Evolutionary conservation across 2,888 invertebrate genomes (phyloP).

Genomic region (Gastracanthus pulcherrimus): DNA sequence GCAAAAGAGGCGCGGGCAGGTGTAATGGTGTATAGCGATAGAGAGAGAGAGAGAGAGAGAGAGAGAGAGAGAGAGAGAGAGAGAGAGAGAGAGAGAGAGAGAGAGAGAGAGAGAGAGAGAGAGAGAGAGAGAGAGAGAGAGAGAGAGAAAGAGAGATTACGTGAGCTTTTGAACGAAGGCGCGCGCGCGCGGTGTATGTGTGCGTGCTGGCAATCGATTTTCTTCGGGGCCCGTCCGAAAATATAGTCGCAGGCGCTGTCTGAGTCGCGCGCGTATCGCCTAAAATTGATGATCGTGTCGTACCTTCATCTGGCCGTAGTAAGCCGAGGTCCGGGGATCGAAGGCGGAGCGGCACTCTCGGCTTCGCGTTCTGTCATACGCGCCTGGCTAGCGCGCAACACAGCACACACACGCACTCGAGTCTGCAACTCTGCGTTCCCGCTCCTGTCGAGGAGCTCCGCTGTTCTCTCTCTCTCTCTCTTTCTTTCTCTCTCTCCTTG

Average conservation of each 20-base stretch:
- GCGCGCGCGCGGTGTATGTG: background rate
- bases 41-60: no score
- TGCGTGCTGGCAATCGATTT: slow-evolving; percentile 32
- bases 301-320: slow-evolving; percentile 50
- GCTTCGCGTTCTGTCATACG: slow-evolving; percentile 41
- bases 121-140: no score
- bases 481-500: background rate
- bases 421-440: background rate
- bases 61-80: no score
- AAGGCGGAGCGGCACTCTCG: slow-evolving; percentile 4
- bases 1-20: background rate
- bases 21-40: background rate
- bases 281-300: background rate
- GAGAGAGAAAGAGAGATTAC: no score
- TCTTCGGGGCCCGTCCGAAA: background rate
- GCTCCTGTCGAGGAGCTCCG: background rate
- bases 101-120: no score
- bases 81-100: no score
- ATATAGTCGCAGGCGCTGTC: background rate
- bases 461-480: background rate
- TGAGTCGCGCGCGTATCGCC: background rate
- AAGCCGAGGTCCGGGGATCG: background rate
- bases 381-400: slow-evolving; percentile 28
- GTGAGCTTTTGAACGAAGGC: slow-evolving; percentile 38
- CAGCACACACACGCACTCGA: slow-evolving; percentile 19